Conservation (phyloP, 2,888 invertebrate genomes). For the Chaitophorus viminalis region DNA sequence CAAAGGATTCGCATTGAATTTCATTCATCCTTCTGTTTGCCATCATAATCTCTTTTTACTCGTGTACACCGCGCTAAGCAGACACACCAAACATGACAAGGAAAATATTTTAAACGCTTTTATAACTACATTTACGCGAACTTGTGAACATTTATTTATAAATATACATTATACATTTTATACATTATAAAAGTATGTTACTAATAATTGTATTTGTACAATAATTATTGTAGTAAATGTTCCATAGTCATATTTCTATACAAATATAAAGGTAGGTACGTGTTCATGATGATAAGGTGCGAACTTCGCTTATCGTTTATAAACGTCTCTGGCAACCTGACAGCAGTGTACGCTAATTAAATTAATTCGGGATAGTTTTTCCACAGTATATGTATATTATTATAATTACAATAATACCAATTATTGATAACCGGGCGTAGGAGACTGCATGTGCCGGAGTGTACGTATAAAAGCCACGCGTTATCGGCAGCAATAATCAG, state of each 20-base stretch:
- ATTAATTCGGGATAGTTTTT: conserved; percentile 31
- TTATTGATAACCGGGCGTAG: conserved; percentile 18
- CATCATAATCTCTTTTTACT: not conserved
- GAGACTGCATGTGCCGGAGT: not conserved
- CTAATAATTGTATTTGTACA: too few relatives aligned
- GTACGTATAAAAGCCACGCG: not conserved
- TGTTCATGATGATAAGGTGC: conserved; percentile 30
- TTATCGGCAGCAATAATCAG: conserved; percentile 22
- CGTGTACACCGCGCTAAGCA: not conserved
- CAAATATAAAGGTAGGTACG: not conserved
- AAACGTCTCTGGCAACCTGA: conserved; percentile 40
- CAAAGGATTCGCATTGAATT: not conserved
- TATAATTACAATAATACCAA: conserved; percentile 21
- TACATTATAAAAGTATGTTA: too few relatives aligned
- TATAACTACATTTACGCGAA: not conserved
- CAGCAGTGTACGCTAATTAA: conserved; percentile 38
- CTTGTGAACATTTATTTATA: too few relatives aligned
- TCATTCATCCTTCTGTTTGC: not conserved
- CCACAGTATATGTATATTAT: not conserved
- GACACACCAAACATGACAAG: too few relatives aligned
- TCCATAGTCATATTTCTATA: not conserved
- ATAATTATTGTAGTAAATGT: too few relatives aligned
- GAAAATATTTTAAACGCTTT: too few relatives aligned
- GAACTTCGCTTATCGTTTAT: conserved; percentile 32
- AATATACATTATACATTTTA: too few relatives aligned